Conservation (phyloP, 2,113 vertebrate species). For the Oreamnos americanus region DNA sequence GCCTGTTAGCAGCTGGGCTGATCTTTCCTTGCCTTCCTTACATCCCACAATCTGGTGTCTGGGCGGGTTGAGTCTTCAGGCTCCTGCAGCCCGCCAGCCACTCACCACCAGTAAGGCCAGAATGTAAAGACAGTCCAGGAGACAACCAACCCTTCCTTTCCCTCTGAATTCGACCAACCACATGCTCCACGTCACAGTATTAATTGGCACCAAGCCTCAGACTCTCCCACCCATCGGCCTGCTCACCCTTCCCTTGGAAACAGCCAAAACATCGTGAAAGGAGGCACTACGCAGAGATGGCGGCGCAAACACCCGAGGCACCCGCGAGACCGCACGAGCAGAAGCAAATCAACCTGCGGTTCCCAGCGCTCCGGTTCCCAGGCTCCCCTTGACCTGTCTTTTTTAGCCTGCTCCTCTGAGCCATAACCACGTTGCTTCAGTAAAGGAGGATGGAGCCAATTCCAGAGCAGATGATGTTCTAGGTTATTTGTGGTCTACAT, state of each 20-base stretch:
- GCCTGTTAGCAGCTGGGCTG: background rate
- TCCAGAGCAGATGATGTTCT: background rate
- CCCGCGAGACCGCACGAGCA: background rate
- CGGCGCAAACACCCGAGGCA: background rate
- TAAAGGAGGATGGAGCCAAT: background rate
- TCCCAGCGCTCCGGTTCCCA: background rate
- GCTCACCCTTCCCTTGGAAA: constrained; percentile 45
- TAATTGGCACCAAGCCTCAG: background rate
- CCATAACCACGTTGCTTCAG: background rate
- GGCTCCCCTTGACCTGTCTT: background rate
- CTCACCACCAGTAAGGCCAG: background rate
- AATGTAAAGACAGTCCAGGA: background rate
- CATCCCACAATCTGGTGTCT: background rate
- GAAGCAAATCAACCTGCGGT: background rate
- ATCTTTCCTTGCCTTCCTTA: background rate
- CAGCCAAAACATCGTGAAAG: background rate
- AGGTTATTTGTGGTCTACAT: background rate
- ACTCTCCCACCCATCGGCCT: background rate
- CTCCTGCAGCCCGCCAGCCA: background rate
- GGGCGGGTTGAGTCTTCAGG: background rate
- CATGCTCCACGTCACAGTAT: background rate
- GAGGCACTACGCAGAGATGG: background rate
- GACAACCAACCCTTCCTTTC: background rate
- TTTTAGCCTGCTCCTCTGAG: background rate
- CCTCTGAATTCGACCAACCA: background rate